Evolutionary conservation across 1,140 invertebrate genomes (phyloP), one percentile per base, ranked within the genome.

Genomic region (Heliconius melpomene): DNA sequence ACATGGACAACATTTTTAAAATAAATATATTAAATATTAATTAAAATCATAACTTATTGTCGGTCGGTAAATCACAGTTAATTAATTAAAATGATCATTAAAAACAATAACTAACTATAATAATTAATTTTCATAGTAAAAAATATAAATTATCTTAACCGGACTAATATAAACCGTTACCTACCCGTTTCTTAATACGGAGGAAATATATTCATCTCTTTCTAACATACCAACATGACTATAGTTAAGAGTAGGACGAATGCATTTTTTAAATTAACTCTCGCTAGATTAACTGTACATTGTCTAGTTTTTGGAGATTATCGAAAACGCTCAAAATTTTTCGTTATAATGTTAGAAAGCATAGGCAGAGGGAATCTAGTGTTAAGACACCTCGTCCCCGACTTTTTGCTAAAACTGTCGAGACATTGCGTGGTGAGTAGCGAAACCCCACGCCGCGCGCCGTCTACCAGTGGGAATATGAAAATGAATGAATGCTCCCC

Each of bases 41-140:
- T 23, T 60, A 23, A 60, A 60, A 60, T 23, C 3, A 23, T 23
- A 60, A 60, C 54, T 60, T 60, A 60, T 60, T 60, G 54, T 60
- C 54, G 54, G 54, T 60, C 54, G 54, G 54, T 60, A 60, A 60
- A 60, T 60, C 54, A 60, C 54, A 60, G 54, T 60, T 60, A 23
- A 60, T n/a, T 60, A 60, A 60, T 60, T 23, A 23, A 60, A 26
- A 60, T 60, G 54, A 60, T 60, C 1, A 3, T 60, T 60, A n/a
- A 11, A 11, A 54, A 54, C 7, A 54, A 54, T 20, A 54, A 54
- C 18, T n/a, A 54, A n/a, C 2, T 20, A 20, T 18, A n/a, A 60
- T 23, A 60, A 60, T 26, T 23, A 60, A 23, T 60, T 60, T 60
- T 11, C n/a, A 23, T 9, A 3, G 54, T 60, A 52, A 60, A 60